These are phyloP conservation scores for Callipepla squamata DNA, from an alignment of 2,113 vertebrate genomes.

Conservation along the genomic window DNA sequence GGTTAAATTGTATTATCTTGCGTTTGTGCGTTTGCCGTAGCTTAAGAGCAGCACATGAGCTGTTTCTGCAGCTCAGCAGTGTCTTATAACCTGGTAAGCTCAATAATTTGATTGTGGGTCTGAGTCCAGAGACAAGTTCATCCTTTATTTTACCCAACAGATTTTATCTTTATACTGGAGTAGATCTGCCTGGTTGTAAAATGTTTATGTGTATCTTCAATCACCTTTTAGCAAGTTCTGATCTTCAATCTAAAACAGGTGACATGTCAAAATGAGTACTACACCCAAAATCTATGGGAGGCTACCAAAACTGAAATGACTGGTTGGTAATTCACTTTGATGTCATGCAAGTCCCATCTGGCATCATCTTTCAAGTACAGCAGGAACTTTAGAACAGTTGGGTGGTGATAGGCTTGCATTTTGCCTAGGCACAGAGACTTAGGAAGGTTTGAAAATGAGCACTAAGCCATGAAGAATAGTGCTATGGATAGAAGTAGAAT, in stretches of 20 bases:
- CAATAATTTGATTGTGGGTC: not conserved
- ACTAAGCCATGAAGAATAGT: not conserved
- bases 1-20: conserved; percentile 2
- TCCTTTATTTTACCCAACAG: not conserved
- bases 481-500: not conserved
- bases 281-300: not conserved
- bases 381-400: not conserved
- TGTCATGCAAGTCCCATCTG: not conserved
- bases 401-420: fast-evolving
- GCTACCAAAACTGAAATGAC: not conserved
- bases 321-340: not conserved
- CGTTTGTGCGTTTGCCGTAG: not conserved
- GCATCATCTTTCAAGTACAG: not conserved
- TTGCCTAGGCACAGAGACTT: not conserved
- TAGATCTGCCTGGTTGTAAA: not conserved
- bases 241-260: not conserved
- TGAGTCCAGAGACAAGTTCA: conserved; percentile 10
- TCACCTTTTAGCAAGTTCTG: not conserved
- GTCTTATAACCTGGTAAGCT: conserved; percentile 49
- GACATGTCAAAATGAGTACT: not conserved
- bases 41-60: not conserved
- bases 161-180: conserved; percentile 3
- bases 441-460: not conserved
- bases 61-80: conserved; percentile 13
- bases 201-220: not conserved